Evolutionary conservation across 2,888 invertebrate genomes (phyloP), one percentile per base, ranked within the genome.

Genomic region (Limnephilus auricula): DNA sequence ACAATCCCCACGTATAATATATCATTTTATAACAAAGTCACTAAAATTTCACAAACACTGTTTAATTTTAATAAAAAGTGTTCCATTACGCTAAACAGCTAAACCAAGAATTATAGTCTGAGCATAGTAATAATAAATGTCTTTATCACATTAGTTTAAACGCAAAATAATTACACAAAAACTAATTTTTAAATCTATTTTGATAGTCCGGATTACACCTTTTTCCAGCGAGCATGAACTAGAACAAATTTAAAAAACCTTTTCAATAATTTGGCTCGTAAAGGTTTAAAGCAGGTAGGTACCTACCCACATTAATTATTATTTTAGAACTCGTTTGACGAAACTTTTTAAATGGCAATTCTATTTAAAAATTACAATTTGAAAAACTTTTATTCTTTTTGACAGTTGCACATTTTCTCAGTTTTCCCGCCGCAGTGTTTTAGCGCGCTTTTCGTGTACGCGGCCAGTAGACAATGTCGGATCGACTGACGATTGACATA

Each of bases 401-500:
- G 32, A 32, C 32, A 80, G 31, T 32, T 80, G 18, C 45, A 18
- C 30, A 34, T 79, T 89, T 89, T 79, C 80, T 31, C 30, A 82
- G 65, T 83, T 91, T 91, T 91, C 91, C 91, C 91, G 89, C 91
- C 89, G 50, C 65, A n/a, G 65, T 25, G 65, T 65, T 65, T 65
- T 65, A 84, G 34, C 50, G 89, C 89, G 84, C 79, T 89, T 89
- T 84, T 65, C 50, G 82, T 85, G 37, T 45, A 25, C 30, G 90
- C 90, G 50, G 84, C 79, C 85, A 40, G 89, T 80, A 90, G 82
- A 88, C 91, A 87, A 86, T 89, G 83, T n/a, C 37, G 79, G 91
- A 90, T 92, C 92, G 92, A 92, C 93, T 91, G 93, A 90, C 93
- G 92, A 93, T 93, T 92, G 92, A 93, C 93, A 93, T 93, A 93